Evolutionary conservation across 2,888 invertebrate genomes (phyloP).

Genomic region (Hypena proboscidalis): DNA sequence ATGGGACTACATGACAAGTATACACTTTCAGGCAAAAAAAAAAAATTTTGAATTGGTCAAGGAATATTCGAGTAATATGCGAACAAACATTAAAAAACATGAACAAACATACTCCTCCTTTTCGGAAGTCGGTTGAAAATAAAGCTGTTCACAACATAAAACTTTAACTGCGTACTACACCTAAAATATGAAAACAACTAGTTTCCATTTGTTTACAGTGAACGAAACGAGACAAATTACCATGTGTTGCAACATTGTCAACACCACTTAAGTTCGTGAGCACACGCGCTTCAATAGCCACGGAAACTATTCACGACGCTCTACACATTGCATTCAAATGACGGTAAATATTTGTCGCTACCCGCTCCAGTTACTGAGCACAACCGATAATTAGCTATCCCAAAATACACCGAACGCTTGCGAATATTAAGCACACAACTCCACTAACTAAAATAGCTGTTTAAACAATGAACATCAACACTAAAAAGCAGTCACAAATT

Average conservation of each 20-base stretch:
- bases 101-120: no score
- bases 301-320: conserved; percentile 34
- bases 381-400: conserved; percentile 40
- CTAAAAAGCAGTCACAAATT: conserved; percentile 13
- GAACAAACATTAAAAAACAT: no score
- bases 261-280: conserved; percentile 20
- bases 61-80: no score
- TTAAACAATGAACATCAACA: background rate
- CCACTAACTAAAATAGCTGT: background rate
- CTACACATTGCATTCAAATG: conserved; percentile 40
- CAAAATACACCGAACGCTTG: conserved; percentile 28
- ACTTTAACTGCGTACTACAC: no score
- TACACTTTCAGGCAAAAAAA: no score
- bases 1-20: no score
- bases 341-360: conserved; percentile 36
- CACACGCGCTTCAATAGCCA: conserved; percentile 18
- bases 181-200: no score
- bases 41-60: no score
- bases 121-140: no score
- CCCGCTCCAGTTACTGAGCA: conserved; percentile 32
- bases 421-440: conserved; percentile 3
- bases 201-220: no score
- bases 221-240: no score
- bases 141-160: no score
- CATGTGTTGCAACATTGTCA: conserved; percentile 14